Percentiles rank a stretch among this genome's conserved stretches.
Evolutionary conservation across 2,113 vertebrate genomes (phyloP).

Genomic region (Egretta garzetta): DNA sequence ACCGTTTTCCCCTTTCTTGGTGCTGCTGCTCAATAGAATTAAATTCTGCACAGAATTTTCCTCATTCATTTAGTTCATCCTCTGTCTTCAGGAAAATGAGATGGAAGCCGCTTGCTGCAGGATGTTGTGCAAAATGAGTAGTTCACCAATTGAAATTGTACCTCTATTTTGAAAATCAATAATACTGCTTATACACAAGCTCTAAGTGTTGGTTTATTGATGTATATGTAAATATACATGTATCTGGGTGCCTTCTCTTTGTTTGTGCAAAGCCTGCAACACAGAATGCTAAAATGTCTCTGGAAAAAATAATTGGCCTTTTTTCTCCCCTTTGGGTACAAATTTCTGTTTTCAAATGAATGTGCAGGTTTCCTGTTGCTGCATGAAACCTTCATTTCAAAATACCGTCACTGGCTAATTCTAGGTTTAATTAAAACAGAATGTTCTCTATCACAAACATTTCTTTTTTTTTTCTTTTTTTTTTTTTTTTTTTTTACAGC

Average conservation of each 20-base stretch:
- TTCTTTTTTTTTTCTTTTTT: not conserved
- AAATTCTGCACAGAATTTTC: not conserved
- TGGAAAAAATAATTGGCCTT: conserved; percentile 56
- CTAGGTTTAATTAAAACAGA: conserved; percentile 40
- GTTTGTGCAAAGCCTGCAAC: not conserved
- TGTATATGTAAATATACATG: not conserved
- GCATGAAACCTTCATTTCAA: conserved; percentile 5
- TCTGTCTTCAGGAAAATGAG: not conserved
- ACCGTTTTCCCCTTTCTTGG: not conserved
- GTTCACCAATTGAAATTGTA: not conserved
- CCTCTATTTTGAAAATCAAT: conserved; percentile 34
- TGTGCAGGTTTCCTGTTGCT: conserved; percentile 40
- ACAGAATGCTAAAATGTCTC: conserved; percentile 12
- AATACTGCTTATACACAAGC: not conserved
- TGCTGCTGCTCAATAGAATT: not conserved
- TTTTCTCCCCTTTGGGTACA: conserved; percentile 39
- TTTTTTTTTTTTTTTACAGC: not conserved
- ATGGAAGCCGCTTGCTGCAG: not conserved
- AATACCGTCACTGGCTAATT: conserved; percentile 11
- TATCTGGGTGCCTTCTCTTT: not conserved
- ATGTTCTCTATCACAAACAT: not conserved
- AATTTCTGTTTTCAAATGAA: conserved; percentile 49
- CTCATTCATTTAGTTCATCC: not conserved
- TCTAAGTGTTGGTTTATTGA: not conserved
- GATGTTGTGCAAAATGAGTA: not conserved